These are phyloP conservation scores for Capromys pilorides DNA, from an alignment of 2,797 vertebrate species.

Conservation along the genomic window DNA sequence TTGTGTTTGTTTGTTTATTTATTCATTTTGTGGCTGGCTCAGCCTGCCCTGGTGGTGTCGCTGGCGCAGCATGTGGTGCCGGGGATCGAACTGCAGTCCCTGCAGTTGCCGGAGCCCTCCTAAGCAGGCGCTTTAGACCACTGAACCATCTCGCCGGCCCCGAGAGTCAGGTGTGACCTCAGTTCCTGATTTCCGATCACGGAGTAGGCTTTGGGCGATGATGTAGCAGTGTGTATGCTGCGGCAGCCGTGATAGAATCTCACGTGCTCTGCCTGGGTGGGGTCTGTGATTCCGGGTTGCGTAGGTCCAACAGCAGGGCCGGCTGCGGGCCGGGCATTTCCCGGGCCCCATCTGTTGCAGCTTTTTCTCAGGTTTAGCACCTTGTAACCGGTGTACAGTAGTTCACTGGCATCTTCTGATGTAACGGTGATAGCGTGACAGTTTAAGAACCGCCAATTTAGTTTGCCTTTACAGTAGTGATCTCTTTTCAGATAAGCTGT, in stretches of 20 bases:
- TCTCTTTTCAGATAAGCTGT: background rate
- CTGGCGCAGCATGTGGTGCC: no score
- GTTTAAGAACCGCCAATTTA: slow-evolving; percentile 27
- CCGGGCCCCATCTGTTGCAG: background rate
- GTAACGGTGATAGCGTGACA: background rate
- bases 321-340: background rate
- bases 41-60: no score
- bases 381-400: background rate
- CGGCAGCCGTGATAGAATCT: slow-evolving; percentile 18
- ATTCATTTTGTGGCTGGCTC: no score
- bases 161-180: background rate
- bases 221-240: background rate
- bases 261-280: background rate
- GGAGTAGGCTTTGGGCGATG: slow-evolving; percentile 8
- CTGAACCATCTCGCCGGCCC: no score
- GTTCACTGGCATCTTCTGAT: background rate
- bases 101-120: no score
- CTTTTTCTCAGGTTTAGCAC: background rate
- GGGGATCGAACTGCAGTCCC: no score
- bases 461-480: slow-evolving; percentile 22
- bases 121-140: no score
- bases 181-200: background rate
- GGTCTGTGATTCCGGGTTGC: background rate
- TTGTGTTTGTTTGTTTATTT: no score
- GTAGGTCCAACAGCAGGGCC: background rate